Evolutionary conservation across 2,797 vertebrate species (phyloP), one percentile per base, ranked within the genome.

Genomic region (Hipposideros larvatus): DNA sequence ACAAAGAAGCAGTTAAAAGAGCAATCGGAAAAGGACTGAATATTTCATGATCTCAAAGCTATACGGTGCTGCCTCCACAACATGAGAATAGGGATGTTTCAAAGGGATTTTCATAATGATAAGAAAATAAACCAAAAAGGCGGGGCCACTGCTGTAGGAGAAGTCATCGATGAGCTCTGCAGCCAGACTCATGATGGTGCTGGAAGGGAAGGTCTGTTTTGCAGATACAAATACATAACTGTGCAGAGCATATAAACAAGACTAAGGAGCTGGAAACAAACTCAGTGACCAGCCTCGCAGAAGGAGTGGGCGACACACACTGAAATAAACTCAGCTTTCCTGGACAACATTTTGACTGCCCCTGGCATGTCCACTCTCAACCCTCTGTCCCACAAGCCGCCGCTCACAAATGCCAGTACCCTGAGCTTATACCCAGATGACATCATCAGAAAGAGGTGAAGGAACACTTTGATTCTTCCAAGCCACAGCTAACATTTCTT

Each of bases 71-170:
- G 5, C 22, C 13, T 46, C 11, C 34, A 43, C 48, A 86, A 57
- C 46, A 83, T 5, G 41, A 80, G 61, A 77, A 31, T 1, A 46
- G 5, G 41, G 53, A 37, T 16, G 37, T 68, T 84, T 34, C 31
- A 43, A 66, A n/a, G 87, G 14, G 71, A 31, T 85, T 94, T 79
- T 43, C 43, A 82, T n/a, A 70, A 75, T 43, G 55, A 24, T 10
- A 75, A 78, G 37, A 89, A 55, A 43, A 75, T 28, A n/a, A 74
- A 43, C 26, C 24, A 37, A 73, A 83, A 86, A 37, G 26, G 4
- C 2, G 2, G 18, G 43, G 16, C 9, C 55, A 61, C 2, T 15
- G 28, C 26, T 16, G 37, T 0, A 24, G 48, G 19, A 26, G 2
- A 34, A 46, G 22, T 5, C 24, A 26, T n/a, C 28, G 21, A 9